A percentile compares a stretch with the other conserved stretches of the same genome.
Conservation (phyloP, 2,888 invertebrate genomes). For the Polydrusus cervinus region DNA sequence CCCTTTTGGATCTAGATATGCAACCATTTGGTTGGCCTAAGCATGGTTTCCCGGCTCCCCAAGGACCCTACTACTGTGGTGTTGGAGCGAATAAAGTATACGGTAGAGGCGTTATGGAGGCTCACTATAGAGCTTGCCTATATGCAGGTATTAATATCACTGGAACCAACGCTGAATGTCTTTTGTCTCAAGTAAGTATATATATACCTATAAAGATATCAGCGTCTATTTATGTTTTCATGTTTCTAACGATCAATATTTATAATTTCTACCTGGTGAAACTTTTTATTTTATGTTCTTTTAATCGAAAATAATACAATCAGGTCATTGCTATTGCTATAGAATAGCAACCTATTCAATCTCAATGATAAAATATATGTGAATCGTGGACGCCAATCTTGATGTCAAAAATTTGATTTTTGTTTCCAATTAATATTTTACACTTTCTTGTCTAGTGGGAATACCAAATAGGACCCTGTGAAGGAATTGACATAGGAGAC, state of each 20-base stretch:
- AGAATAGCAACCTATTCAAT: no score
- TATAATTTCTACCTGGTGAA: no score
- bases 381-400: no score
- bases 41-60: conserved; percentile 94
- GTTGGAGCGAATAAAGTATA: conserved; percentile 96
- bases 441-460: conserved; percentile 78
- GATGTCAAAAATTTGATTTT: no score
- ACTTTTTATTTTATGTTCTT: no score
- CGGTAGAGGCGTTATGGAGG: conserved; percentile 96
- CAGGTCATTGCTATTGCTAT: no score
- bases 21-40: conserved; percentile 96
- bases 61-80: conserved; percentile 98
- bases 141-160: conserved; percentile 94
- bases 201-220: not conserved
- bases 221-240: no score
- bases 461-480: conserved; percentile 93
- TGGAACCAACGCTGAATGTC: conserved; percentile 98
- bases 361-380: no score
- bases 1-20: conserved; percentile 87
- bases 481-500: conserved; percentile 88
- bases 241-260: no score
- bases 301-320: no score
- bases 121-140: conserved; percentile 95
- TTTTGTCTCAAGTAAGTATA: conserved; percentile 88
- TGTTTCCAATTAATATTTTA: no score